These are phyloP conservation scores for Lepidochrysops patricia DNA, from an alignment of 2,888 invertebrate genomes.

Conservation along the genomic window DNA sequence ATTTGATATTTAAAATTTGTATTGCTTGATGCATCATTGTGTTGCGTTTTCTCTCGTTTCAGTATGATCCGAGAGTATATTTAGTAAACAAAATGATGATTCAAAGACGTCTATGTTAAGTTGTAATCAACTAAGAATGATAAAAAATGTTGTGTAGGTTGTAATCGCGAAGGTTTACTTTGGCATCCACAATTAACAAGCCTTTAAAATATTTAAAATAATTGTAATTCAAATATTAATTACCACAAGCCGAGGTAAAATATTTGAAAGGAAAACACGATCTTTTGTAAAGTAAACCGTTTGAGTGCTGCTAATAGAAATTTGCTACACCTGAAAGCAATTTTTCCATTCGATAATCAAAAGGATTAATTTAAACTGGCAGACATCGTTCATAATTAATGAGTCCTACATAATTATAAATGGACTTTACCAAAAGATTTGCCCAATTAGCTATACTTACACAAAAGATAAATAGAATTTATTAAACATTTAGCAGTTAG, in stretches of 20 bases:
- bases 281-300: background rate
- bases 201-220: background rate
- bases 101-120: too few species aligned
- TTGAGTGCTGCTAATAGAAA: background rate
- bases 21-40: too few species aligned
- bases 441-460: background rate
- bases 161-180: background rate
- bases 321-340: background rate
- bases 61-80: background rate
- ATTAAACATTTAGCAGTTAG: background rate
- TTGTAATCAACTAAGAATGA: too few species aligned
- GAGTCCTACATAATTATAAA: background rate
- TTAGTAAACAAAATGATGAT: background rate
- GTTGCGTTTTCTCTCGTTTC: background rate
- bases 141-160: too few species aligned
- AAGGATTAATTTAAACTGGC: background rate
- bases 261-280: background rate
- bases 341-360: background rate
- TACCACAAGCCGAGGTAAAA: background rate
- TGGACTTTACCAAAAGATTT: background rate
- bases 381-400: background rate
- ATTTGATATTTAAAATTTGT: too few species aligned
- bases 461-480: background rate
- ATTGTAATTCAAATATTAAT: conserved; percentile 1
- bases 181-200: too few species aligned